phyloP scores from a whole-genome alignment of 2,113 vertebrate genomes.

The Hypanus sabinus region DNA sequence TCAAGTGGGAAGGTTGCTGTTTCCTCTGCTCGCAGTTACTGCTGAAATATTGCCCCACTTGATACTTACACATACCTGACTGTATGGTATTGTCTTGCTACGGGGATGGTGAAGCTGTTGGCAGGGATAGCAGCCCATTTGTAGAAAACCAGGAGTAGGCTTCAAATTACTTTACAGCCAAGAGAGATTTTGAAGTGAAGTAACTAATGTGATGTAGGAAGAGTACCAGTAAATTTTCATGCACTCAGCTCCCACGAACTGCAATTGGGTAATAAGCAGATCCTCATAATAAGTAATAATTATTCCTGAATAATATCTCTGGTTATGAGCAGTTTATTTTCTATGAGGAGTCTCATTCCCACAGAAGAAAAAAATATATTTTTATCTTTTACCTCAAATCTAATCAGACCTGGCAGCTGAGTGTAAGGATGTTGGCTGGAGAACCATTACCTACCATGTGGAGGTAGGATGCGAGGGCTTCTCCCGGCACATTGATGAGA shows the following conservation, averaged over 20 bases:
- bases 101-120: neutral
- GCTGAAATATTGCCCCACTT: neutral
- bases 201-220: neutral
- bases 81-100: neutral
- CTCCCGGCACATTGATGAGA: too few relatives aligned
- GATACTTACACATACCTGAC: neutral
- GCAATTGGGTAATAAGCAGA: neutral
- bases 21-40: neutral
- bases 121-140: neutral
- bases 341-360: too few relatives aligned
- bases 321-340: too few relatives aligned
- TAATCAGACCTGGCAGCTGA: too few relatives aligned
- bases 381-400: too few relatives aligned
- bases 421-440: too few relatives aligned
- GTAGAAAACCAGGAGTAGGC: neutral
- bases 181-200: neutral
- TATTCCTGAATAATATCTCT: too few relatives aligned
- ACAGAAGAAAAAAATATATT: too few relatives aligned
- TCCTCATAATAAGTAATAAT: too few relatives aligned
- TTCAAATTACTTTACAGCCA: neutral
- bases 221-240: neutral
- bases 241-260: neutral
- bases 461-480: too few relatives aligned
- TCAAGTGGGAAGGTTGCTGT: neutral
- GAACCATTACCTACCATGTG: too few relatives aligned